Percentiles rank a stretch among this genome's conserved stretches.
phyloP scores from a whole-genome alignment of 2,113 vertebrate species.

The Rhynchomys soricoides region DNA sequence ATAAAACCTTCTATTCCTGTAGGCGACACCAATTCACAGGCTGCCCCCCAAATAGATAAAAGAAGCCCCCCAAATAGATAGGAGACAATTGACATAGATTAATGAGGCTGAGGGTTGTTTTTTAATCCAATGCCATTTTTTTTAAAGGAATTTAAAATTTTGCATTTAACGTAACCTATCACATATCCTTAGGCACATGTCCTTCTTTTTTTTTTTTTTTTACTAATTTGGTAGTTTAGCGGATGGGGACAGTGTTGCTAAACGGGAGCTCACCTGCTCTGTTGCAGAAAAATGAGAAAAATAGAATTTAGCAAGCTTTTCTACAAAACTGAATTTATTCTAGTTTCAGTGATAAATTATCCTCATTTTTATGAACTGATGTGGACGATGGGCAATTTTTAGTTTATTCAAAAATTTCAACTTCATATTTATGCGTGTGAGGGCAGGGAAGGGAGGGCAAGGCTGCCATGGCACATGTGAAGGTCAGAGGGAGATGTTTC shows the following conservation, averaged over 20 bases:
- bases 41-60: background rate
- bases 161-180: background rate
- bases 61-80: background rate
- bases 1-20: background rate
- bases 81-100: conserved; percentile 33
- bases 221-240: background rate
- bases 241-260: background rate
- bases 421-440: background rate
- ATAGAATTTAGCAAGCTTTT: background rate
- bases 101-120: conserved; percentile 36
- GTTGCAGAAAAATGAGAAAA: conserved; percentile 39
- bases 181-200: too few relatives aligned
- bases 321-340: conserved; percentile 29
- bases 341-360: conserved; percentile 10
- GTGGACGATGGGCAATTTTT: background rate
- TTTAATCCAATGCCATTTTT: conserved; percentile 19
- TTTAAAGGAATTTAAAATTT: conserved; percentile 20
- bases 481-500: background rate
- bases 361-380: conserved; percentile 1
- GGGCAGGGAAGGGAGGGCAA: background rate
- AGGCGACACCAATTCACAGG: background rate
- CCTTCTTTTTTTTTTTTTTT: too few relatives aligned
- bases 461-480: too few relatives aligned
- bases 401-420: background rate
- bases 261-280: background rate